phyloP scores from a whole-genome alignment of 2,113 vertebrate genomes.

The Smithornis capensis region DNA sequence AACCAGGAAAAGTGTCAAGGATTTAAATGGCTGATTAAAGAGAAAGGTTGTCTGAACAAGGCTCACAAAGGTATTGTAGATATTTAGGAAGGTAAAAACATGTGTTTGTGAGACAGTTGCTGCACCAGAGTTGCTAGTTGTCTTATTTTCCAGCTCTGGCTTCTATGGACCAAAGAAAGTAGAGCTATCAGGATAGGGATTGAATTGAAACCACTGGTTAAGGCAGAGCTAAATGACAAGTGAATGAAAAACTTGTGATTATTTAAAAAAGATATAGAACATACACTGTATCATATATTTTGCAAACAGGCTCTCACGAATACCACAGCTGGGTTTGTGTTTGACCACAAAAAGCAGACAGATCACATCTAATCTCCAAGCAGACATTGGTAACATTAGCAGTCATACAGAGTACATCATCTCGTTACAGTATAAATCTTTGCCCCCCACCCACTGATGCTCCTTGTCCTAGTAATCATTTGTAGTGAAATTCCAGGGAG shows the following conservation, averaged over 20 bases:
- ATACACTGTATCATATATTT: background rate
- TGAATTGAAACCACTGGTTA: background rate
- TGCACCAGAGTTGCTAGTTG: background rate
- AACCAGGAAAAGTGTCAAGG: background rate
- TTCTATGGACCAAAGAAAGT: background rate
- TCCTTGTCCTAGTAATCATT: conserved; percentile 50
- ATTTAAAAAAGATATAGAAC: background rate
- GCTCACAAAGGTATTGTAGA: background rate
- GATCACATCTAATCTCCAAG: background rate
- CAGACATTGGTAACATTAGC: background rate
- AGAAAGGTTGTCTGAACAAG: background rate
- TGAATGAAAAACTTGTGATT: background rate
- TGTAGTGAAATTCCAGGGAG: conserved; percentile 47
- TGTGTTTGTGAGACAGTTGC: background rate
- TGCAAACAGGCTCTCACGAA: background rate
- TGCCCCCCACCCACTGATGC: background rate
- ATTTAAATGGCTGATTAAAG: background rate
- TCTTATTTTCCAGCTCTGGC: background rate
- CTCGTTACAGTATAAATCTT: background rate
- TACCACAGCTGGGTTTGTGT: background rate
- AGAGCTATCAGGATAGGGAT: background rate
- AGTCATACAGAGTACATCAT: background rate
- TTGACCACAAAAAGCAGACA: background rate
- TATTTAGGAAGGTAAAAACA: background rate
- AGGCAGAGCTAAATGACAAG: background rate